phyloP scores from a whole-genome alignment of 1,140 invertebrate species.

The Apis laboriosa region DNA sequence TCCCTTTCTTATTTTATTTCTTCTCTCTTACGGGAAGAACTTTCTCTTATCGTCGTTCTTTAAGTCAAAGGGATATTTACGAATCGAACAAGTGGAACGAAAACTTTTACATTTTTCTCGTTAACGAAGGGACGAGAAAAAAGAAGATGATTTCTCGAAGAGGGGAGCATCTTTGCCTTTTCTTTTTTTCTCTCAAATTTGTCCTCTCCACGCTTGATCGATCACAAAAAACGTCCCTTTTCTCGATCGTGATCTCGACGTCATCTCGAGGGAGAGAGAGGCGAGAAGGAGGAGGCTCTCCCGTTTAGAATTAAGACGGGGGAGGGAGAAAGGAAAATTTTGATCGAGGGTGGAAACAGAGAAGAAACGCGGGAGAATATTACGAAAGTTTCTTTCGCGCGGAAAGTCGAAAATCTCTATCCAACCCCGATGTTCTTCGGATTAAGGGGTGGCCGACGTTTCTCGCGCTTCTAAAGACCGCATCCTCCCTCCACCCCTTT shows the following conservation, averaged over 20 bases:
- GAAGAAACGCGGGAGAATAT: conserved; percentile 45
- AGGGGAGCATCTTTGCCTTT: not conserved
- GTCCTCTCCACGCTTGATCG: not conserved
- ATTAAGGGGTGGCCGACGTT: conserved; percentile 36
- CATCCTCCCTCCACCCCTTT: not conserved
- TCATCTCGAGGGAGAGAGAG: not conserved
- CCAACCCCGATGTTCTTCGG: not conserved
- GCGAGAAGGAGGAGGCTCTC: not conserved
- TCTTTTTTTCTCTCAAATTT: not conserved
- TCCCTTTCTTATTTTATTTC: not conserved
- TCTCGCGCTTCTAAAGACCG: conserved; percentile 49
- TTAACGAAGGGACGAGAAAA: not conserved
- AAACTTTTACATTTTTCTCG: not conserved
- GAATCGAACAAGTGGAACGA: too few relatives aligned
- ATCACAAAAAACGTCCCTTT: not conserved
- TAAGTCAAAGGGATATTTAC: too few relatives aligned
- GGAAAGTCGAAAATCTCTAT: conserved; percentile 10
- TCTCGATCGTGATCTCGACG: too few relatives aligned
- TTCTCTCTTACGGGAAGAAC: not conserved
- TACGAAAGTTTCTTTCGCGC: conserved; percentile 57
- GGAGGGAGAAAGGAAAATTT: conserved; percentile 52
- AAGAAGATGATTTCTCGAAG: not conserved
- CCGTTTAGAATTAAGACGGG: conserved; percentile 36
- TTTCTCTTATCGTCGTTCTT: too few relatives aligned
- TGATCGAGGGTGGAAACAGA: conserved; percentile 24